phyloP scores from a whole-genome alignment of 2,888 invertebrate species.

The Meteorus colon region DNA sequence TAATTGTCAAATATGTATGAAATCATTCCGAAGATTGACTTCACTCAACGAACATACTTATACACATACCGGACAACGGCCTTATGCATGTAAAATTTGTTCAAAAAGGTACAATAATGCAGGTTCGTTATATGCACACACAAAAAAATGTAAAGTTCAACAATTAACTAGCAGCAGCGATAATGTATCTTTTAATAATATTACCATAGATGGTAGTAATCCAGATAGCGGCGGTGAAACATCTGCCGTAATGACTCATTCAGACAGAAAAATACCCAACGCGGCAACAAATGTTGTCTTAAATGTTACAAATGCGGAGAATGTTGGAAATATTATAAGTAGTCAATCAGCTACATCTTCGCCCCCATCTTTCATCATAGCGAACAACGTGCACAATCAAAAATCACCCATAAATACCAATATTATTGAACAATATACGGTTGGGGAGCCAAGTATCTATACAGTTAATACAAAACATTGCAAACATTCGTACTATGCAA shows the following conservation, averaged over 20 bases:
- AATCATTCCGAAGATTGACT: constrained; percentile 67
- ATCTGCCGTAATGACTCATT: constrained; percentile 59
- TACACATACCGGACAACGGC: constrained; percentile 69
- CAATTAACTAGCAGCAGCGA: constrained; percentile 51
- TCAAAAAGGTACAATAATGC: constrained; percentile 62
- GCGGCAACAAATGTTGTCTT: constrained; percentile 56
- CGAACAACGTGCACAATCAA: constrained; percentile 59
- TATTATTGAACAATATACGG: constrained; percentile 60
- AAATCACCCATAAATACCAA: constrained; percentile 56
- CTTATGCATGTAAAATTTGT: constrained; percentile 69
- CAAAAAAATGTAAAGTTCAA: constrained; percentile 68
- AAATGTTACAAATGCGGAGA: constrained; percentile 20
- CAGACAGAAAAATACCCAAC: constrained; percentile 60
- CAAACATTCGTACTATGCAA: constrained; percentile 65
- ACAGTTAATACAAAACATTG: constrained; percentile 61
- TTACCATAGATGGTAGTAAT: constrained; percentile 47
- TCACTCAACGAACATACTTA: constrained; percentile 69
- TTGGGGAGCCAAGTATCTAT: constrained; percentile 63
- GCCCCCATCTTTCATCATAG: constrained; percentile 62
- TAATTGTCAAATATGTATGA: constrained; percentile 68
- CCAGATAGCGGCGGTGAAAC: constrained; percentile 46
- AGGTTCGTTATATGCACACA: constrained; percentile 63
- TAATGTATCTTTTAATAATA: constrained; percentile 45
- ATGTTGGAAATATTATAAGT: not conserved
- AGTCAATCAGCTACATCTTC: constrained; percentile 22